Percentiles rank a stretch among this genome's conserved stretches.
These are phyloP conservation scores for Maniola hyperantus DNA, from an alignment of 2,888 invertebrate species.

Conservation along the genomic window DNA sequence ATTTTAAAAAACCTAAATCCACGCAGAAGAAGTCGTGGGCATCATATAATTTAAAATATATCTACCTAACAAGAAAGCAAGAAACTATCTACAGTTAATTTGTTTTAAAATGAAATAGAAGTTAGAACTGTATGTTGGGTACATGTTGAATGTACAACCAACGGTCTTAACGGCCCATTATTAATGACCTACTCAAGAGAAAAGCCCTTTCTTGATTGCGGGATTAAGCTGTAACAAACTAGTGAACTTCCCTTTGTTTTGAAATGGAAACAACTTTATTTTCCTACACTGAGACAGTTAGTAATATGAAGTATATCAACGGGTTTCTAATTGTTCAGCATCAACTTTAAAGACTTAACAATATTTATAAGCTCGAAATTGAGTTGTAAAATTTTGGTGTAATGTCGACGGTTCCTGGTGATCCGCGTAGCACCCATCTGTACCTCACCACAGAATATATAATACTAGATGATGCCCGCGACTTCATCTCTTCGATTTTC, in stretches of 20 bases:
- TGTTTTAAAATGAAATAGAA: conserved; percentile 4
- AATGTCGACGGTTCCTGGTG: no score
- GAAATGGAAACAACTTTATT: conserved; percentile 23
- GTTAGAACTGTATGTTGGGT: conserved; percentile 1
- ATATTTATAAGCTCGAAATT: no score
- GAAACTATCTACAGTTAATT: neutral
- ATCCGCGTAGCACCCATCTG: no score
- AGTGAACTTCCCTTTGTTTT: conserved; percentile 28
- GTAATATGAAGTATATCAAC: neutral
- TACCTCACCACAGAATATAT: no score
- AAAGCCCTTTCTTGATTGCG: conserved; percentile 35
- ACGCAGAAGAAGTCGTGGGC: no score
- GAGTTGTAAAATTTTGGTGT: no score
- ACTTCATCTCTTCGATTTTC: no score
- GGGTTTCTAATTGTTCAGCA: no score
- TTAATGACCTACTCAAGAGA: conserved; percentile 30
- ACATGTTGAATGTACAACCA: conserved; percentile 20
- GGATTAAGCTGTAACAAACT: conserved; percentile 31
- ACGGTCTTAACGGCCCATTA: conserved; percentile 31
- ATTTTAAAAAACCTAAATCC: no score
- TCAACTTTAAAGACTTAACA: no score
- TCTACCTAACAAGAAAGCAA: neutral
- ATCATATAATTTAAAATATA: neutral
- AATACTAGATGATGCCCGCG: no score
- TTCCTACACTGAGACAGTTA: neutral